Conservation (phyloP, 2,888 invertebrate species). For the Endotricha flammealis region DNA sequence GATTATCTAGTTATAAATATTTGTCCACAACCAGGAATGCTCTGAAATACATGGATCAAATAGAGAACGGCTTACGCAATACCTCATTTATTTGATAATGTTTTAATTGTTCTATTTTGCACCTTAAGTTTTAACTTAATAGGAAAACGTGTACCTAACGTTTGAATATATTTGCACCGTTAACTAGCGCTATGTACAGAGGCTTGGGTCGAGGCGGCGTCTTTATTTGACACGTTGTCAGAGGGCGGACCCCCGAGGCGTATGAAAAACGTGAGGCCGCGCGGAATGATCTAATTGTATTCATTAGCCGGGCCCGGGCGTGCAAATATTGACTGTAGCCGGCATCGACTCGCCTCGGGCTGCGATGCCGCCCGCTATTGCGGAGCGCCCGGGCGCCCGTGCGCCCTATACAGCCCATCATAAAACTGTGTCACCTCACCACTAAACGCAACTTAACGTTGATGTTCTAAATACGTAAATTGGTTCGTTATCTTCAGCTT, state of each 20-base stretch:
- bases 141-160: constrained; percentile 24
- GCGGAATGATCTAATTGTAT: constrained; percentile 79
- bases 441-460: constrained; percentile 13
- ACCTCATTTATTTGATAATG: too few species aligned
- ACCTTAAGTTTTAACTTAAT: constrained; percentile 21
- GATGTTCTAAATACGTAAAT: too few species aligned
- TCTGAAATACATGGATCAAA: too few species aligned
- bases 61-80: too few species aligned
- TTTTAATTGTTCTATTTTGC: constrained; percentile 22
- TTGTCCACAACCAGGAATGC: too few species aligned
- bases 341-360: constrained; percentile 45
- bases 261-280: constrained; percentile 75
- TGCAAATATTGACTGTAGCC: constrained; percentile 71
- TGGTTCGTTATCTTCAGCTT: too few species aligned
- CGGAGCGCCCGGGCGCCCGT: constrained; percentile 3
- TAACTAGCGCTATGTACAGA: constrained; percentile 49
- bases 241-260: constrained; percentile 55
- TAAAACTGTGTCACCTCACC: background rate
- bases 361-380: constrained; percentile 17
- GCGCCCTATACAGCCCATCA: constrained; percentile 8
- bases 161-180: constrained; percentile 40
- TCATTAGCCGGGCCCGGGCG: constrained; percentile 73
- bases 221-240: constrained; percentile 63
- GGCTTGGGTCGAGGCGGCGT: constrained; percentile 34
- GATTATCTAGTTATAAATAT: too few species aligned